Conservation (phyloP, 1,140 invertebrate species). For the Saccostrea glomerata region DNA sequence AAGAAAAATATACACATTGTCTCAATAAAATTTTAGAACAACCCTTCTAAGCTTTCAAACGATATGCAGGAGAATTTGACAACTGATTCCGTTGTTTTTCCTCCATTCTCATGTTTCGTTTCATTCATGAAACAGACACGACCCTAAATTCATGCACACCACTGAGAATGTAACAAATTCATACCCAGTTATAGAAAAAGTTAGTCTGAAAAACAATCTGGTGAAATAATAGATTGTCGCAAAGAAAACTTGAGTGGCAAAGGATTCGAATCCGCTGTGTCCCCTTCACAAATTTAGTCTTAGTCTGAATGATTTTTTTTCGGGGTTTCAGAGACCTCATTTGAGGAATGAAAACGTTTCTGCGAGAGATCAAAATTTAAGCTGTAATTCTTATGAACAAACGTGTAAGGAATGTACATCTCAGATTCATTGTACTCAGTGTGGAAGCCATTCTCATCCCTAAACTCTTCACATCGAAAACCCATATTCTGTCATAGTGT, state of each 20-base stretch:
- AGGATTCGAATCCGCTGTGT: background rate
- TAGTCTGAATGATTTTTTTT: background rate
- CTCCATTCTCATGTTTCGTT: slow-evolving; percentile 45
- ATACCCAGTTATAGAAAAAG: background rate
- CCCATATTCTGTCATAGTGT: too few species aligned
- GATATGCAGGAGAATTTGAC: slow-evolving; percentile 53
- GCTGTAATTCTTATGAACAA: too few species aligned
- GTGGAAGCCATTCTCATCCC: too few species aligned
- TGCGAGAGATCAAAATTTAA: too few species aligned
- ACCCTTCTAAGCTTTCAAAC: background rate
- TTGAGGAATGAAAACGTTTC: background rate
- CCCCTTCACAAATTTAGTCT: background rate
- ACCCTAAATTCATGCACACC: slow-evolving; percentile 30
- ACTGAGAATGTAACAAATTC: background rate
- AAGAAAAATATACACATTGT: slow-evolving; percentile 21
- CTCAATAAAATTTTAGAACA: slow-evolving; percentile 6
- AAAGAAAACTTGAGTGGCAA: background rate
- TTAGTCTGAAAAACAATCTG: background rate
- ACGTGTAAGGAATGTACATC: too few species aligned
- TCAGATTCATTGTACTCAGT: too few species aligned
- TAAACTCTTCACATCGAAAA: too few species aligned
- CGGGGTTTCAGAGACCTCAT: background rate
- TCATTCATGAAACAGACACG: slow-evolving; percentile 35
- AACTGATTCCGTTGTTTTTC: slow-evolving; percentile 38
- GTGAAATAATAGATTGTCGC: background rate